Evolutionary conservation across 2,797 vertebrate species (phyloP).

Genomic region (Hephaestus fuliginosus): DNA sequence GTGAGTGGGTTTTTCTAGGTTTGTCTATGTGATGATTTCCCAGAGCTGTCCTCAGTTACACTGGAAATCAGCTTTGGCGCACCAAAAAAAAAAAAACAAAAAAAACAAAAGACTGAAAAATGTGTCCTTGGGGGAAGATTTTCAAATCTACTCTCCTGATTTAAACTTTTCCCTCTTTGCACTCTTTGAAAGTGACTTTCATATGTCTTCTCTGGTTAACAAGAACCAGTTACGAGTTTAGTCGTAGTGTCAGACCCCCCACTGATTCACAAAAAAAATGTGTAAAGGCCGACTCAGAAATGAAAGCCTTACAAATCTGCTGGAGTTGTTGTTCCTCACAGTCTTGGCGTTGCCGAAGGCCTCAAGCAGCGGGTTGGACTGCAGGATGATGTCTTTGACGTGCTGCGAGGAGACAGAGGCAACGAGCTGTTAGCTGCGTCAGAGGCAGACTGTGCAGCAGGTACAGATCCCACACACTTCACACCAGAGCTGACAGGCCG

Average conservation of each 20-base stretch:
- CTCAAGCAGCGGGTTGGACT: constrained; percentile 97
- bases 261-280: constrained; percentile 19
- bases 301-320: constrained; percentile 92
- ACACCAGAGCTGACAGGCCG: constrained; percentile 44
- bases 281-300: not conserved
- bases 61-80: constrained; percentile 1
- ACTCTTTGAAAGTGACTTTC: constrained; percentile 35
- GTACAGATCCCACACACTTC: constrained; percentile 56
- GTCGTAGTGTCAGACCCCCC: not conserved
- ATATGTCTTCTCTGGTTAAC: constrained; percentile 46
- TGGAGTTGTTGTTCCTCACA: constrained; percentile 97
- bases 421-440: constrained; percentile 56
- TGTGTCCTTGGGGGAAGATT: not conserved
- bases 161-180: constrained; percentile 14
- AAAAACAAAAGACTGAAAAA: not conserved
- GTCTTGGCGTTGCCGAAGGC: constrained; percentile 99
- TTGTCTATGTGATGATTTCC: not conserved
- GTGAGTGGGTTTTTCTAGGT: constrained; percentile 1
- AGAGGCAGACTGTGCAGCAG: constrained; percentile 39
- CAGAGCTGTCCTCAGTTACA: constrained; percentile 2
- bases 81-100: not conserved
- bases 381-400: constrained; percentile 98
- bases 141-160: not conserved
- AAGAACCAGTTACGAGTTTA: constrained; percentile 25
- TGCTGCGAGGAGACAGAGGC: constrained; percentile 85